phyloP scores from a whole-genome alignment of 2,113 vertebrate genomes.

The Trogon surrucura region DNA sequence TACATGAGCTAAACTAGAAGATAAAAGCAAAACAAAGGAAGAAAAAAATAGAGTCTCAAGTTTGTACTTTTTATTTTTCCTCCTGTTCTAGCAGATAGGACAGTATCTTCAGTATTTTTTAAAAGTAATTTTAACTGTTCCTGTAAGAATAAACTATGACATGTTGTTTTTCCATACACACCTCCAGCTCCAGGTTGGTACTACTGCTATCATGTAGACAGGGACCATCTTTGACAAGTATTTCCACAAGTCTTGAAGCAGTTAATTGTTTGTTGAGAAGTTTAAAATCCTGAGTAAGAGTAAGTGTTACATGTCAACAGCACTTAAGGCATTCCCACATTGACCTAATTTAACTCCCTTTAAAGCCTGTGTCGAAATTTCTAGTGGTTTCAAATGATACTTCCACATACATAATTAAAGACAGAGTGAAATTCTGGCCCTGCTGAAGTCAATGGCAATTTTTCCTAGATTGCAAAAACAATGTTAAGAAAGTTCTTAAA shows the following conservation, averaged over 20 bases:
- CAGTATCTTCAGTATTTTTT: background rate
- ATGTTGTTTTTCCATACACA: conserved; percentile 25
- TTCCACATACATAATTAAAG: background rate
- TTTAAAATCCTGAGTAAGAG: conserved; percentile 80
- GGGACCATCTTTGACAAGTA: conserved; percentile 78
- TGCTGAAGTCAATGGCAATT: background rate
- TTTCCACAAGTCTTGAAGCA: conserved; percentile 72
- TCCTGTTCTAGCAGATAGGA: background rate
- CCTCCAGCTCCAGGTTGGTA: conserved; percentile 85
- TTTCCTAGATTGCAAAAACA: background rate
- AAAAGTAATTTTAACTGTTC: background rate
- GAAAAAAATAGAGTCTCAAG: background rate
- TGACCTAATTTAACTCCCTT: background rate
- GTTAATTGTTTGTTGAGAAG: conserved; percentile 83
- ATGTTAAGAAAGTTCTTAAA: background rate
- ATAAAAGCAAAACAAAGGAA: background rate
- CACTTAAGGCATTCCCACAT: background rate
- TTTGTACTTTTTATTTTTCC: background rate
- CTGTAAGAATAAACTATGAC: background rate
- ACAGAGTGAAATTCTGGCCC: background rate
- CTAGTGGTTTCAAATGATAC: background rate
- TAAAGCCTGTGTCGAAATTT: background rate
- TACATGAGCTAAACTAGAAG: background rate
- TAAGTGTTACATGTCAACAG: background rate
- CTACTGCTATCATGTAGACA: conserved; percentile 18